A percentile compares a stretch with the other conserved stretches of the same genome.
phyloP scores from a whole-genome alignment of 2,113 vertebrate genomes.

The Barbus barbus region DNA sequence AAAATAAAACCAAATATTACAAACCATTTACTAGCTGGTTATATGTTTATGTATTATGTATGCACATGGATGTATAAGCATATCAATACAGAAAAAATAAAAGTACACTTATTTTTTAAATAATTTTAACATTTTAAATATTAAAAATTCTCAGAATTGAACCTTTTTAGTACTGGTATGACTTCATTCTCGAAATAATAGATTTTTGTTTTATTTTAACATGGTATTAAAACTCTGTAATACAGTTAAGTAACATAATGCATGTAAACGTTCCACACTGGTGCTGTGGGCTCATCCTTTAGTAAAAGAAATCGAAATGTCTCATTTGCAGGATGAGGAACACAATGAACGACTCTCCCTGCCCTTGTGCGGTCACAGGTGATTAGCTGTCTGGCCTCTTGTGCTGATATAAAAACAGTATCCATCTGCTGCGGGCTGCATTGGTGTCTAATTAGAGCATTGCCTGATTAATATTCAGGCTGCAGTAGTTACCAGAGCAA shows the following conservation, averaged over 20 bases:
- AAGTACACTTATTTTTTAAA: not conserved
- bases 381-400: constrained; percentile 33
- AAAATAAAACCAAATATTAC: too few species aligned
- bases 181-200: not conserved
- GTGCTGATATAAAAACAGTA: constrained; percentile 29
- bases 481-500: not conserved
- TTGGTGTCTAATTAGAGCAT: constrained; percentile 40
- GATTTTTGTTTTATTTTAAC: not conserved
- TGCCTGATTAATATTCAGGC: constrained; percentile 43
- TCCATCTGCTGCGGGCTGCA: constrained; percentile 29
- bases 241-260: not conserved
- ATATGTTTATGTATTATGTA: too few species aligned
- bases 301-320: not conserved
- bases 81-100: too few species aligned
- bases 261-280: not conserved
- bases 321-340: not conserved
- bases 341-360: not conserved
- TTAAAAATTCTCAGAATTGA: too few species aligned
- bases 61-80: too few species aligned
- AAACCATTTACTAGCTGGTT: too few species aligned
- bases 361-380: constrained; percentile 40
- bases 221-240: not conserved
- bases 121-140: not conserved
- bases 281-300: not conserved
- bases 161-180: too few species aligned